These are phyloP conservation scores for Anorthoa munda DNA, from an alignment of 2,888 invertebrate genomes.

Conservation along the genomic window DNA sequence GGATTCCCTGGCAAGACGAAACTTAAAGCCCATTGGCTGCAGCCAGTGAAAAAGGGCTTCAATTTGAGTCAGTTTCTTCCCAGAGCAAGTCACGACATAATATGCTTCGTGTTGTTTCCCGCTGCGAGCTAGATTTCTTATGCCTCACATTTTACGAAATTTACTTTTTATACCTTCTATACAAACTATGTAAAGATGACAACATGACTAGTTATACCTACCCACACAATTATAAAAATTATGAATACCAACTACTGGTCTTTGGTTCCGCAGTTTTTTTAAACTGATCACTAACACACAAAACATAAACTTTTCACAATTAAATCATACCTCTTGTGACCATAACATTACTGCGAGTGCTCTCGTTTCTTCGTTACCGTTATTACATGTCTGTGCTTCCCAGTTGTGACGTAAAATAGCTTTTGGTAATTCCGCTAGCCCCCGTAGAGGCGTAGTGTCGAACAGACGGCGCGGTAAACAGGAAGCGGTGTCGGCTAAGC, in stretches of 20 bases:
- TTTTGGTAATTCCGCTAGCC: conserved; percentile 71
- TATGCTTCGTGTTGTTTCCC: conserved; percentile 76
- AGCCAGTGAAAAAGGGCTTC: conserved; percentile 63
- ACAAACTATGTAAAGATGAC: conserved; percentile 24
- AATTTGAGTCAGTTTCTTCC: conserved; percentile 65
- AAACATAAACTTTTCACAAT: conserved; percentile 5
- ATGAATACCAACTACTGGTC: conserved; percentile 1
- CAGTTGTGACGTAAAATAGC: conserved; percentile 68
- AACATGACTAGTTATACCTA: conserved; percentile 11
- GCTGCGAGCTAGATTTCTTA: conserved; percentile 72
- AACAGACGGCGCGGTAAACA: conserved; percentile 84
- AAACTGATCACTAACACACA: background rate
- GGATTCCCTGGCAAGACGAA: conserved; percentile 22
- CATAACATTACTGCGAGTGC: conserved; percentile 30
- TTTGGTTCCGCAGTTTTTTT: conserved; percentile 3
- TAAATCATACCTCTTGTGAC: conserved; percentile 36
- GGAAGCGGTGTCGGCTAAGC: conserved; percentile 81
- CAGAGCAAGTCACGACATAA: conserved; percentile 75
- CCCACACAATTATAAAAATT: background rate
- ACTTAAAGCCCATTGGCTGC: conserved; percentile 45
- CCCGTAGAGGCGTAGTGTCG: conserved; percentile 70
- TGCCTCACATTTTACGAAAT: conserved; percentile 51
- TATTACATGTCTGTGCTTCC: conserved; percentile 46
- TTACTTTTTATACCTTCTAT: conserved; percentile 44
- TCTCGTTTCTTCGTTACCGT: conserved; percentile 52